Conservation (phyloP, 2,113 vertebrate genomes). For the Tachysurus fulvidraco region DNA sequence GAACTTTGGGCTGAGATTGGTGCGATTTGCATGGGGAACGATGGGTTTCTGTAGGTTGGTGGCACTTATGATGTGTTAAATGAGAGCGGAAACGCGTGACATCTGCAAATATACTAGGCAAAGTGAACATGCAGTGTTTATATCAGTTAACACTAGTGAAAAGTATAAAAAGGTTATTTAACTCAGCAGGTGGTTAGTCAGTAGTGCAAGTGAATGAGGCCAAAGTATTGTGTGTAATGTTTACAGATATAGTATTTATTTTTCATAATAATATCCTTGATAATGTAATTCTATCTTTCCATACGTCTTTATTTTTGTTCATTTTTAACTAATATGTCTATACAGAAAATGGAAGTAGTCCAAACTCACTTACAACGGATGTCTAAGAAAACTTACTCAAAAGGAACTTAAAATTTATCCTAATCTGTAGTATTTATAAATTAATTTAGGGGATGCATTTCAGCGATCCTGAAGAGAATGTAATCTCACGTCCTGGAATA, state of each 20-base stretch:
- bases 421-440: neutral
- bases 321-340: neutral
- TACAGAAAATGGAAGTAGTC: neutral
- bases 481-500: too few species aligned
- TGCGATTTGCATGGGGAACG: neutral
- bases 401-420: too few species aligned
- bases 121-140: slow-evolving; percentile 7
- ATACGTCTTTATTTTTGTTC: too few species aligned
- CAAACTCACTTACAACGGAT: neutral
- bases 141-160: neutral
- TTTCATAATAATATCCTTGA: neutral
- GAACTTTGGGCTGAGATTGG: slow-evolving; percentile 30
- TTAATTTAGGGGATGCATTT: neutral
- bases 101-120: slow-evolving; percentile 52
- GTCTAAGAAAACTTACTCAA: neutral
- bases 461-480: too few species aligned
- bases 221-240: neutral
- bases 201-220: neutral
- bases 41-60: slow-evolving; percentile 8
- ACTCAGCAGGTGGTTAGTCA: neutral
- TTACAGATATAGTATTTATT: too few species aligned
- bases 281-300: neutral
- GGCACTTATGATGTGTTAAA: slow-evolving; percentile 48
- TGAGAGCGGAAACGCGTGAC: slow-evolving; percentile 44
- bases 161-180: neutral